Evolutionary conservation across 1,140 invertebrate species (phyloP), one percentile per base, ranked within the genome.

Genomic region (Pseudomyrmex sp.): DNA sequence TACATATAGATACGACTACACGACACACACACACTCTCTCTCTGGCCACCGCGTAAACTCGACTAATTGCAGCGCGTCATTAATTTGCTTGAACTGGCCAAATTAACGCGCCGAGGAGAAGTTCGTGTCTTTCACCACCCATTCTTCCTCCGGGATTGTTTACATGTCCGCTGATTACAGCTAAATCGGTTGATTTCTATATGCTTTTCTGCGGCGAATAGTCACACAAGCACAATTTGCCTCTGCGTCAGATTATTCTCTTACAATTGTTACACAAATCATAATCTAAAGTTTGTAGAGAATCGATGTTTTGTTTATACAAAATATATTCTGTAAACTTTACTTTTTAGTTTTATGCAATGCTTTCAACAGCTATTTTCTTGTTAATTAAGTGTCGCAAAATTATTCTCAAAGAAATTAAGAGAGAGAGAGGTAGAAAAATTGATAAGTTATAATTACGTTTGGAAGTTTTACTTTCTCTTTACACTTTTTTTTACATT

Each of bases 31-130:
- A 2, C 26, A 18, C 18, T 26, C 35, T 35, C 35, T 35, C n/a
- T n/a, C n/a, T 9, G 12, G n/a, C 18, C 48, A 20, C 15, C 26
- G 20, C 76, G 76, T 70, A 80, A 70, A 80, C 23, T 80, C 20
- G 54, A 80, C 65, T 72, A 80, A 80, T 80, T 80, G 54, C 76
- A 35, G 23, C 44, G 35, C 68, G 69, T 80, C 68, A 72, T 59
- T 80, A 80, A 80, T 80, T 72, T 80, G 54, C 54, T 80, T 50
- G 76, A n/a, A 48, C 20, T 26, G 44, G 4, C 66, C 66, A 80
- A 35, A 80, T 80, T 80, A 80, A 80, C 15, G 8, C 44, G 18
- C 1, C 20, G 54, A 18, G 15, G n/a, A 23, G 54, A 18, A 5
- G 2, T 26, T 13, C 9, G 35, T 50, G 44, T 50, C 23, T 61